These are phyloP conservation scores for Felis catus DNA, from an alignment of 2,113 vertebrate genomes.

Conservation along the genomic window F.catus_Fca126_mat1.0 CM031412.1:18769001-18769500, in stretches of 20 bases:
- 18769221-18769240: background rate
- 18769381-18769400: slow-evolving; percentile 56
- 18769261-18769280: slow-evolving; percentile 26
- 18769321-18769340: slow-evolving; percentile 77
- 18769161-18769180: slow-evolving; percentile 1
- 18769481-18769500: background rate
- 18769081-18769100: background rate
- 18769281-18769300: slow-evolving; percentile 47
- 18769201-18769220: slow-evolving; percentile 28
- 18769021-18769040: background rate
- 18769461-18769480: slow-evolving; percentile 54
- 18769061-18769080: background rate
- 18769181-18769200: slow-evolving; percentile 42
- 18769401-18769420: slow-evolving; percentile 55
- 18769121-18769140: background rate
- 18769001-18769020: too few species aligned
- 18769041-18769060: background rate
- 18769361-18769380: slow-evolving; percentile 69
- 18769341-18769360: slow-evolving; percentile 75
- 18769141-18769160: background rate
- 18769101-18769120: background rate
- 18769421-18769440: slow-evolving; percentile 50
- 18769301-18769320: slow-evolving; percentile 57
- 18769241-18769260: slow-evolving; percentile 28
- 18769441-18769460: background rate